Evolutionary conservation across 2,113 vertebrate species (phyloP).

Genomic region (Lates calcarifer): DNA sequence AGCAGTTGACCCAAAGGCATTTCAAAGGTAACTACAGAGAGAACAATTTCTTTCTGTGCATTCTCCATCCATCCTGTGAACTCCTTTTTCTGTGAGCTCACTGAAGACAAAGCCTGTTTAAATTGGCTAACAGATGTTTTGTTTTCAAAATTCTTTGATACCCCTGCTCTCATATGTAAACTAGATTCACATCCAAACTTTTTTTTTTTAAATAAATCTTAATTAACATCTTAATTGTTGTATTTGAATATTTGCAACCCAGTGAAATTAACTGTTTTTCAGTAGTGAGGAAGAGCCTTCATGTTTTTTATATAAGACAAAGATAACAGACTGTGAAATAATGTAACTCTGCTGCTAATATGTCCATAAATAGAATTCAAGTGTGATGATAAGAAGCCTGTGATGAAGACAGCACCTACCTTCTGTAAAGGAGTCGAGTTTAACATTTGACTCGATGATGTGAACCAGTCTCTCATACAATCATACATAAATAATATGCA

Average conservation of each 20-base stretch:
- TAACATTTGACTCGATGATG: not conserved
- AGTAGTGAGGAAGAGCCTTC: not conserved
- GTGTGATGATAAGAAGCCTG: conserved; percentile 3
- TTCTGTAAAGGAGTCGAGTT: not conserved
- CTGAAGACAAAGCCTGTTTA: not conserved
- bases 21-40: conserved; percentile 16
- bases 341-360: not conserved
- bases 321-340: not conserved
- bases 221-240: not conserved
- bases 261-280: not conserved
- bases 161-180: not conserved
- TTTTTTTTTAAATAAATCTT: no score
- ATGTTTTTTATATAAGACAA: no score
- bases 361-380: not conserved
- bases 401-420: not conserved
- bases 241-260: not conserved
- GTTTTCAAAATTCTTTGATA: not conserved
- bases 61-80: not conserved
- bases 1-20: conserved; percentile 29
- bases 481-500: not conserved
- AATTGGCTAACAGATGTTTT: conserved; percentile 13
- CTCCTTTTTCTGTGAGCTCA: not conserved
- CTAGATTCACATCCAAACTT: not conserved
- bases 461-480: not conserved
- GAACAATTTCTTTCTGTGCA: not conserved